Evolutionary conservation across 2,797 vertebrate species (phyloP).

Genomic region (Neostethus bicornis): DNA sequence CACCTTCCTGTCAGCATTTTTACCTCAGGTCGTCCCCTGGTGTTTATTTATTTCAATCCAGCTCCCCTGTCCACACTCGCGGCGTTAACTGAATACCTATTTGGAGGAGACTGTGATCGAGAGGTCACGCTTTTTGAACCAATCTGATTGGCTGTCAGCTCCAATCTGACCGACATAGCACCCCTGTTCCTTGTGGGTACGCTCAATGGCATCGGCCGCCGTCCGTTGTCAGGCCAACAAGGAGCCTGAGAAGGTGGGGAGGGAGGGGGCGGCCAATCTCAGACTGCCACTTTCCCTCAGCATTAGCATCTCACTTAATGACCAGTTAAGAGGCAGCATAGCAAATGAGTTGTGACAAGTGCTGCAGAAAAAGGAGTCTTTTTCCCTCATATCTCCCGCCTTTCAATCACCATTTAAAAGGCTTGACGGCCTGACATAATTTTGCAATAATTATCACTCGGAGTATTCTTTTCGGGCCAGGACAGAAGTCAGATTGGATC

Average conservation of each 20-base stretch:
- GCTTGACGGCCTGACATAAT: constrained; percentile 96
- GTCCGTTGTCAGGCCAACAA: constrained; percentile 87
- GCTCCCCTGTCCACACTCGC: constrained; percentile 46
- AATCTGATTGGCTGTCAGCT: constrained; percentile 91
- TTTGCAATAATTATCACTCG: constrained; percentile 98
- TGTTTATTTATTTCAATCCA: constrained; percentile 65
- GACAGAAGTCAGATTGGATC: constrained; percentile 91
- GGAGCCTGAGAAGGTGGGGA: constrained; percentile 79
- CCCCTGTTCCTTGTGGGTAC: constrained; percentile 85
- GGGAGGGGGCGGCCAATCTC: constrained; percentile 84
- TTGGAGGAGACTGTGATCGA: constrained; percentile 70
- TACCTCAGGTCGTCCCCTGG: constrained; percentile 47
- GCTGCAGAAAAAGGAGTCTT: constrained; percentile 89
- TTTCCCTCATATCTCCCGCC: constrained; percentile 88
- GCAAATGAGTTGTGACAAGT: constrained; percentile 98
- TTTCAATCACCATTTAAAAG: constrained; percentile 92
- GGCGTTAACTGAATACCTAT: constrained; percentile 79
- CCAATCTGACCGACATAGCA: constrained; percentile 81
- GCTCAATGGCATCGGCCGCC: constrained; percentile 78
- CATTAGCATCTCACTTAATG: constrained; percentile 98
- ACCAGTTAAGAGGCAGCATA: constrained; percentile 93
- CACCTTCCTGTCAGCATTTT: constrained; percentile 86
- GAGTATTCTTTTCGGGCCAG: constrained; percentile 87
- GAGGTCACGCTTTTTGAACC: constrained; percentile 84
- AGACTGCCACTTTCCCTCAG: constrained; percentile 98